Percentiles rank a stretch among this genome's conserved stretches.
Evolutionary conservation across 2,888 invertebrate species (phyloP).

Genomic region (Ischnura elegans): DNA sequence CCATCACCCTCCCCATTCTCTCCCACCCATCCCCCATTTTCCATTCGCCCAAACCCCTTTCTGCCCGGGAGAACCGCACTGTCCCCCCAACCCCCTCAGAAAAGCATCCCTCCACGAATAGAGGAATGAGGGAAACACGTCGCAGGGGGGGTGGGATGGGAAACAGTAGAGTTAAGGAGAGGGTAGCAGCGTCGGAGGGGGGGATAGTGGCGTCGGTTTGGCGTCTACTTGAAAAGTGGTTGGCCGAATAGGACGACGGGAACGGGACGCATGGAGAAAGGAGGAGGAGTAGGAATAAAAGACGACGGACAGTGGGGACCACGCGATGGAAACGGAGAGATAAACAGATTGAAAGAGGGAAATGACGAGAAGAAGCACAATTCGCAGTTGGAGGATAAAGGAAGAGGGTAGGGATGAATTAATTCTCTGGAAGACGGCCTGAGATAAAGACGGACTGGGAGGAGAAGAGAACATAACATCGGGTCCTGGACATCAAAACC

Average conservation of each 20-base stretch:
- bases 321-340: slow-evolving; percentile 15
- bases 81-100: neutral
- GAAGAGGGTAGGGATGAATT: neutral
- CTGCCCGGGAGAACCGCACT: neutral
- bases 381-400: neutral
- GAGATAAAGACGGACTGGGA: neutral
- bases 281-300: neutral
- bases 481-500: neutral
- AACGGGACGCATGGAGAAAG: slow-evolving; percentile 21
- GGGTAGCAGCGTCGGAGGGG: neutral
- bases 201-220: slow-evolving; percentile 25
- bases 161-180: neutral
- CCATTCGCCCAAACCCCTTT: neutral
- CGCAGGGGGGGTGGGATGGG: neutral
- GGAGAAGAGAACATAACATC: neutral
- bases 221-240: slow-evolving; percentile 57
- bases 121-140: neutral
- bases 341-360: slow-evolving; percentile 35
- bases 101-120: neutral
- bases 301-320: neutral
- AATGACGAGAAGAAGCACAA: slow-evolving; percentile 13
- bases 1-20: neutral
- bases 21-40: neutral
- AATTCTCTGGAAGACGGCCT: neutral
- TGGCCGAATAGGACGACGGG: slow-evolving; percentile 6